Evolutionary conservation across 2,113 vertebrate genomes (phyloP).

Genomic region (Panthera leo): DNA sequence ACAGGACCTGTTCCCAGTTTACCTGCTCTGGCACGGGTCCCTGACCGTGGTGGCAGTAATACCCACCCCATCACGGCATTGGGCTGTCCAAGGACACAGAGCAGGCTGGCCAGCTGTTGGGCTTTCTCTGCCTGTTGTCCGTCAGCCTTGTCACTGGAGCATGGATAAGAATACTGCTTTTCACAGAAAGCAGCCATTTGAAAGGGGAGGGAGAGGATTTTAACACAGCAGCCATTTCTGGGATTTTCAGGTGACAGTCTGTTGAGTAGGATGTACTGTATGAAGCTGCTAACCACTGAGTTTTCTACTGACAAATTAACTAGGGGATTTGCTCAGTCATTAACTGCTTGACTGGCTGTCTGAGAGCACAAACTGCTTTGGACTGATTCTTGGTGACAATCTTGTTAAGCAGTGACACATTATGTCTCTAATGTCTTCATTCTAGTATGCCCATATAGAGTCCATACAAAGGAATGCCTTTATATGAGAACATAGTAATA

Average conservation of each 20-base stretch:
- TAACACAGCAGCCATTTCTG: background rate
- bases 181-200: background rate
- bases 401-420: constrained; percentile 27
- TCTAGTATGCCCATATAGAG: background rate
- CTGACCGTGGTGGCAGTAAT: too few relatives aligned
- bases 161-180: background rate
- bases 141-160: background rate
- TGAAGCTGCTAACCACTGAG: background rate
- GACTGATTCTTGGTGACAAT: constrained; percentile 48
- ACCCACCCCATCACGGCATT: fast-evolving
- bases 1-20: background rate
- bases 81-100: background rate
- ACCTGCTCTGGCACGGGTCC: fast-evolving
- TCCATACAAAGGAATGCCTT: background rate
- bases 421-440: constrained; percentile 17
- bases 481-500: background rate
- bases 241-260: background rate
- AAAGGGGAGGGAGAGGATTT: background rate
- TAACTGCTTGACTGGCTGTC: constrained; percentile 40
- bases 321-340: constrained; percentile 43
- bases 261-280: background rate
- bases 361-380: background rate
- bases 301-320: constrained; percentile 58
- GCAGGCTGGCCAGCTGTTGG: background rate
- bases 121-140: background rate